Base-by-base conservation (phyloP, 2,888 invertebrate genomes). In the Stramonita haemastoma region DNA sequence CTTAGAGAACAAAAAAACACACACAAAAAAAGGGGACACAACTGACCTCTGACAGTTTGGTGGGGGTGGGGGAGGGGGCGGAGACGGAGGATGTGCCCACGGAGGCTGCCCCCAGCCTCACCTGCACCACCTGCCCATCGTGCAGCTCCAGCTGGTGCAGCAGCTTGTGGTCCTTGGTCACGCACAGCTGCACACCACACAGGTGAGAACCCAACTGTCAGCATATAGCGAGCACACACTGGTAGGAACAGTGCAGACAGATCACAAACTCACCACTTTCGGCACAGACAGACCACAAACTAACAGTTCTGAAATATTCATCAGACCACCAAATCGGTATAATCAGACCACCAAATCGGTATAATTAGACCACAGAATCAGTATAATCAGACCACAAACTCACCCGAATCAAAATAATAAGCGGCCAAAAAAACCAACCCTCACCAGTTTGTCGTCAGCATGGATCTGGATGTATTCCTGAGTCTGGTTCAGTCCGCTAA, bases 81-180 rank as follows among this genome's bases (percentile, higher is more conserved):
- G 91, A 91, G 19, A 91, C 86, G 77, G 91, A 91, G 57, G 91
- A 89, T 36, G 86, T 66, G 17, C 87, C 87, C 22, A 57, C 73
- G 34, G 89, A 87, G 34, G 60, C 66, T 22, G 93, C 90, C 13
- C 93, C 92, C 90, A 94, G 92, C 87, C 94, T 91, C 32, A 94
- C 94, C 88, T 93, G 93, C 19, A 95, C 90, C 81, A 93, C 93
- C 91, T 95, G 95, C 85, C 95, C 94, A 91, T 96, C 96, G 79
- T 94, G 95, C 91, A 96, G 93, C 73, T 95, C 95, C 73, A 96
- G 91, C 92, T 96, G 96, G 90, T 95, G 94, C 87, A 96, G 92
- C 83, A 96, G 92, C 88, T 96, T 95, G 92, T 96, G 96, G 88
- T 96, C 96, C 90, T 96, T 95, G 87, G 92, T 93, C 60, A 91